Evolutionary conservation across 2,113 vertebrate species (phyloP).

Genomic region (Clupea harengus): DNA sequence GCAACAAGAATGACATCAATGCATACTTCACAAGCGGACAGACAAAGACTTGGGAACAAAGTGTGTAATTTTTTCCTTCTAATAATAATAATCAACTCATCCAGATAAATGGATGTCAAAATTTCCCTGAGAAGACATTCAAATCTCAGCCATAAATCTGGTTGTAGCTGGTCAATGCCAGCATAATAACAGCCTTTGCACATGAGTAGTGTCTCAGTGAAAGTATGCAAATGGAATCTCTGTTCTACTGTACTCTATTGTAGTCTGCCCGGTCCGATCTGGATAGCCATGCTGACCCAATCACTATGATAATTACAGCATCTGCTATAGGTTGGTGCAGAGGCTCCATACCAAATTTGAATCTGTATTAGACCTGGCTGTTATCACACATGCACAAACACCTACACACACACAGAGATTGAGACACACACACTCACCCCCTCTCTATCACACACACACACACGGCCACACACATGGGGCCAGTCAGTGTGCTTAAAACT

Average conservation of each 20-base stretch:
- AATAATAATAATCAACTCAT: neutral
- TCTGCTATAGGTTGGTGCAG: neutral
- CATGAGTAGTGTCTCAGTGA: neutral
- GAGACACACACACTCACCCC: too few relatives aligned
- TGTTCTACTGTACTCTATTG: neutral
- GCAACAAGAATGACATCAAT: neutral
- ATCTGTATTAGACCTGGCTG: neutral
- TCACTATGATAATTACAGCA: neutral
- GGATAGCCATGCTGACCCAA: neutral
- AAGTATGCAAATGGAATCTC: neutral
- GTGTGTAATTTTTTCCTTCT: neutral
- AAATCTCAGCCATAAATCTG: neutral
- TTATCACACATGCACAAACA: too few relatives aligned
- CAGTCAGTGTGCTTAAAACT: neutral
- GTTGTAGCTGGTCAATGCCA: neutral
- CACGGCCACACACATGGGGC: neutral
- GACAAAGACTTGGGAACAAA: neutral
- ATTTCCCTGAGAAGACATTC: neutral
- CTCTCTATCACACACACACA: neutral
- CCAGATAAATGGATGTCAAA: neutral
- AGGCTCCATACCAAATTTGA: neutral
- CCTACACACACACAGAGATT: too few relatives aligned
- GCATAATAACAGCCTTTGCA: neutral
- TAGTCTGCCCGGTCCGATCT: neutral
- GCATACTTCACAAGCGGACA: neutral